These are phyloP conservation scores for Micromussa lordhowensis DNA, from an alignment of 92 coral and sea anemone species.

Conservation along the genomic window DNA sequence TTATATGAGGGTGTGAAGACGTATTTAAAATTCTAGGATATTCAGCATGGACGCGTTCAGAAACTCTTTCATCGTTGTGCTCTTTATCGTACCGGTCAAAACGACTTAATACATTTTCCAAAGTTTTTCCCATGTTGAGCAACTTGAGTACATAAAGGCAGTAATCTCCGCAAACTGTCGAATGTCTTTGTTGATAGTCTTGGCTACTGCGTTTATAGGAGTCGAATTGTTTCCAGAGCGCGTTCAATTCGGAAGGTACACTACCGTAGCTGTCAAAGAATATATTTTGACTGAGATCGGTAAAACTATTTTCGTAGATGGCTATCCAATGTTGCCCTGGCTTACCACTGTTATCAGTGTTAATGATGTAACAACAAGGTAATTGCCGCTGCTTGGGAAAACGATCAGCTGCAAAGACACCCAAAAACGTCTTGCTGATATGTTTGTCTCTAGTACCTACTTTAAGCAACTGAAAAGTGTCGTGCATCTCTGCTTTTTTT, in stretches of 20 bases:
- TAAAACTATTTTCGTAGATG: background rate
- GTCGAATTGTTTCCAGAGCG: background rate
- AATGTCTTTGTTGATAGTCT: constrained; percentile 4
- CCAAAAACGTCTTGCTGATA: constrained; percentile 8
- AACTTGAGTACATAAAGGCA: background rate
- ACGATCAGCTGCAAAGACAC: background rate
- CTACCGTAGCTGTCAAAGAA: constrained; percentile 2
- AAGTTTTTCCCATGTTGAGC: background rate
- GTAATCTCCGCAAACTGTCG: constrained; percentile 16
- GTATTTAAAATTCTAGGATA: background rate
- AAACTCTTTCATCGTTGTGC: background rate
- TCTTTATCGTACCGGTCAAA: background rate
- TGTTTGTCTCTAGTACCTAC: background rate
- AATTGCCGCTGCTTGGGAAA: background rate
- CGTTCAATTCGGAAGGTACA: background rate
- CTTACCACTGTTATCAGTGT: background rate
- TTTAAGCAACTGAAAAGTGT: background rate
- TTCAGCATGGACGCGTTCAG: background rate
- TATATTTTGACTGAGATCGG: background rate
- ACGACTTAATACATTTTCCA: background rate
- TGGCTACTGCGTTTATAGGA: background rate
- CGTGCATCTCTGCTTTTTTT: background rate
- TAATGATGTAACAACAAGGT: constrained; percentile 2
- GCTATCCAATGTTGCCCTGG: constrained; percentile 7
- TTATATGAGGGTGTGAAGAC: background rate